Evolutionary conservation across 2,113 vertebrate genomes (phyloP).

Genomic region (Lophura nycthemera): DNA sequence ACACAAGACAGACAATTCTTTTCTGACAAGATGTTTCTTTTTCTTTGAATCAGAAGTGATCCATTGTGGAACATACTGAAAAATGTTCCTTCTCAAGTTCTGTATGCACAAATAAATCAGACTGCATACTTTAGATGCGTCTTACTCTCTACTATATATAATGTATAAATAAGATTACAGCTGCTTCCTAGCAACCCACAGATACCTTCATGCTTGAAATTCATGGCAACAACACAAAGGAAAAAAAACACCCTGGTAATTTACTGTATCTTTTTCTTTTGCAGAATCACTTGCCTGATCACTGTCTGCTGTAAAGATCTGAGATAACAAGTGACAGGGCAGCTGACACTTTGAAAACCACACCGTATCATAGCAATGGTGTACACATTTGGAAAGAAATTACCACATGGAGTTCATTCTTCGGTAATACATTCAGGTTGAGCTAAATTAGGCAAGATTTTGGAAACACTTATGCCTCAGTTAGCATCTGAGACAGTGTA

Average conservation of each 20-base stretch:
- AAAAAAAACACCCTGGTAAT: not conserved
- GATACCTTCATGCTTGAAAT: constrained; percentile 56
- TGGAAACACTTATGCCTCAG: not conserved
- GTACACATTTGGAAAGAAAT: not conserved
- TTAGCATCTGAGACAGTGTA: not conserved
- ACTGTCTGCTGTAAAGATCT: not conserved
- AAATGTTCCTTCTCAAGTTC: not conserved
- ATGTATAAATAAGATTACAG: constrained; percentile 38
- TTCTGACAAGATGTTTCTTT: not conserved
- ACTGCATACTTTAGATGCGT: not conserved
- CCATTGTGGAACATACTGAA: not conserved
- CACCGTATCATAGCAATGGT: not conserved
- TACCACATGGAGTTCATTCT: not conserved
- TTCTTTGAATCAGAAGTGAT: not conserved
- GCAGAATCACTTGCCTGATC: not conserved
- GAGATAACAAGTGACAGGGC: not conserved
- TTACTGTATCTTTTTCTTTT: not conserved
- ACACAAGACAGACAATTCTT: not conserved
- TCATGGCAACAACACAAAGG: constrained; percentile 48
- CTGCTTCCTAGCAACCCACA: constrained; percentile 36
- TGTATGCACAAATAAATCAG: not conserved
- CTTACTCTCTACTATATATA: not conserved
- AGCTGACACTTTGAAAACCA: not conserved
- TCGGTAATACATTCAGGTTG: not conserved
- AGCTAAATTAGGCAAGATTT: not conserved